Percentiles rank a stretch among this genome's conserved stretches.
Evolutionary conservation across 2,797 vertebrate genomes (phyloP).

Genomic region (Coreius guichenoti): DNA sequence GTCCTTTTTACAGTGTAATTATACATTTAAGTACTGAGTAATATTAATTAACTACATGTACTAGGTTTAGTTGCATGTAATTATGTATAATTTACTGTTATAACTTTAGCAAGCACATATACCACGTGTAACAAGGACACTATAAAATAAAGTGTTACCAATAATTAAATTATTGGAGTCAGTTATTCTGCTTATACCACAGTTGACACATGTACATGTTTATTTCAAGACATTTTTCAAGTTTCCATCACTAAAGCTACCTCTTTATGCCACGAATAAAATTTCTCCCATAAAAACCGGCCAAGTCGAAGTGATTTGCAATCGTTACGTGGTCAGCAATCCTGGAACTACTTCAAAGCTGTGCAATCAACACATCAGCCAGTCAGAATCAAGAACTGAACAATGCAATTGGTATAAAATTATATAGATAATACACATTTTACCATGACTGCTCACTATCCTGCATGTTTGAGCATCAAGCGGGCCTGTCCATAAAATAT

Average conservation of each 20-base stretch:
- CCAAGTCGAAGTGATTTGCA: not conserved
- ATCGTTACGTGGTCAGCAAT: not conserved
- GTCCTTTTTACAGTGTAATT: not conserved
- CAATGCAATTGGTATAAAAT: not conserved
- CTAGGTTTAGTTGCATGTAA: not conserved
- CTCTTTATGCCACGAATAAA: not conserved
- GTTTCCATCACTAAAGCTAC: not conserved
- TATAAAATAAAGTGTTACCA: not conserved
- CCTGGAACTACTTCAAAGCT: not conserved
- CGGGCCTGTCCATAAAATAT: not conserved
- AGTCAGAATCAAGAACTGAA: not conserved
- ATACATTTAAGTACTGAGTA: not conserved
- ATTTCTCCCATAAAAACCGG: not conserved
- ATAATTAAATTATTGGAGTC: not conserved
- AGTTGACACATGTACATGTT: not conserved
- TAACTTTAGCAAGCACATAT: not conserved
- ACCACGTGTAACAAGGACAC: not conserved
- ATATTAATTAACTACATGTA: not conserved
- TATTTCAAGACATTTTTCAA: not conserved
- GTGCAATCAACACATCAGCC: not conserved
- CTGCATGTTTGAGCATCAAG: not conserved
- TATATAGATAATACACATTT: not conserved
- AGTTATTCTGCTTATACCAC: not conserved
- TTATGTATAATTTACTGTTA: not conserved
- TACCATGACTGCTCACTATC: not conserved